Evolutionary conservation across 2,888 invertebrate genomes (phyloP), one percentile per base, ranked within the genome.

Genomic region (Aporophyla nigra): DNA sequence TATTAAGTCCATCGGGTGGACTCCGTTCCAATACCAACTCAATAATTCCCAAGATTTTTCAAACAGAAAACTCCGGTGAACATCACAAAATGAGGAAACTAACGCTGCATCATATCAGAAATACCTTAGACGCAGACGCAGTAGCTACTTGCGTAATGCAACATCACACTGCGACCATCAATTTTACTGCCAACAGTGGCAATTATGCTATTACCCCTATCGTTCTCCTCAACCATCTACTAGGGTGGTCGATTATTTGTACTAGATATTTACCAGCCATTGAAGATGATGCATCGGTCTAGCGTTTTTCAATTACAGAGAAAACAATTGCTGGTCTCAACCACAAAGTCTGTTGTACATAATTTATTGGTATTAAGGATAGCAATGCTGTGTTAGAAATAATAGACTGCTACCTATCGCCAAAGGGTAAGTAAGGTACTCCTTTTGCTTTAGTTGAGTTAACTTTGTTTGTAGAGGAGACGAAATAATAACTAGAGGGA

Each of bases 221-320:
- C 51, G 68, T 40, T 46, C 27, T 51, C 27, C 7, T 27, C 9
- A 21, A 19, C 73, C 49, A 71, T 61, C 77, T 21, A 65, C 77
- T 43, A 71, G 70, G 83, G 83, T 85, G 83, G 85, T 77, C 83
- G 78, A 77, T 65, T 81, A 75, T 69, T 85, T 70, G 54, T 71
- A 85, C 78, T 73, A 68, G 72, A 85, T 83, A 77, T 70, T 83
- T 84, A 83, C 78, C 61, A 66, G 43, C 76, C 56, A 54, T 71
- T 69, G 68, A 71, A 82, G 74, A 83, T 83, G 71, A 78, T 83
- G 74, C 69, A 85, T 77, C 40, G 58, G 43, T 68, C 56, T n/a
- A 83, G 27, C 43, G 46, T 74, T 83, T 86, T 84, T 84, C 86
- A 86, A 84, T 84, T 83, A 86, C 72, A 74, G 51, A 16, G 71